Evolutionary conservation across 1,140 invertebrate species (phyloP).

Genomic region (Rhynchophorus ferrugineus): DNA sequence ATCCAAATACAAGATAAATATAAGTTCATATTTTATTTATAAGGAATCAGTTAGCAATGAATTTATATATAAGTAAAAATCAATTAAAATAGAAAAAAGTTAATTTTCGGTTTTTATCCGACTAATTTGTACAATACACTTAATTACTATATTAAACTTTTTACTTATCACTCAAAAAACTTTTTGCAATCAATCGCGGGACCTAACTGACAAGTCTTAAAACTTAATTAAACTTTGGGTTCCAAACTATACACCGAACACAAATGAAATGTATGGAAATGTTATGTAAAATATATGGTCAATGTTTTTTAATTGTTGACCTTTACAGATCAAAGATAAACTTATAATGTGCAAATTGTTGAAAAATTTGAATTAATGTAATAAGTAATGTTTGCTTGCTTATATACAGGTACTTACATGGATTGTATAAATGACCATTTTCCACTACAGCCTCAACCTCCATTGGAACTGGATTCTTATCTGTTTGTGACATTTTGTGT

Average conservation of each 20-base stretch:
- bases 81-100: not conserved
- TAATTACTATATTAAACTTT: not conserved
- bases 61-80: not conserved
- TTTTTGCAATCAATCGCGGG: not conserved
- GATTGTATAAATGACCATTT: conserved; percentile 15
- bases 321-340: not conserved
- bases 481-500: conserved; percentile 19
- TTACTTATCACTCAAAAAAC: not conserved
- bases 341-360: not conserved
- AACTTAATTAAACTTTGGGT: not conserved
- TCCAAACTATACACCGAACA: not conserved
- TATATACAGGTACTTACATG: conserved; percentile 24
- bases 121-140: not conserved
- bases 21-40: not conserved
- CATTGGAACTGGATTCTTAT: conserved; percentile 12
- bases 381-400: not conserved
- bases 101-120: not conserved
- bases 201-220: not conserved
- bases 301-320: conserved; percentile 3
- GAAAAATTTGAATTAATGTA: not conserved
- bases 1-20: not conserved
- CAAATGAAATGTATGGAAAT: not conserved
- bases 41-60: not conserved
- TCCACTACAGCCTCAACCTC: conserved; percentile 19
- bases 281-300: conserved; percentile 7